phyloP scores from a whole-genome alignment of 1,140 invertebrate species.

The Dendroctonus valens region DNA sequence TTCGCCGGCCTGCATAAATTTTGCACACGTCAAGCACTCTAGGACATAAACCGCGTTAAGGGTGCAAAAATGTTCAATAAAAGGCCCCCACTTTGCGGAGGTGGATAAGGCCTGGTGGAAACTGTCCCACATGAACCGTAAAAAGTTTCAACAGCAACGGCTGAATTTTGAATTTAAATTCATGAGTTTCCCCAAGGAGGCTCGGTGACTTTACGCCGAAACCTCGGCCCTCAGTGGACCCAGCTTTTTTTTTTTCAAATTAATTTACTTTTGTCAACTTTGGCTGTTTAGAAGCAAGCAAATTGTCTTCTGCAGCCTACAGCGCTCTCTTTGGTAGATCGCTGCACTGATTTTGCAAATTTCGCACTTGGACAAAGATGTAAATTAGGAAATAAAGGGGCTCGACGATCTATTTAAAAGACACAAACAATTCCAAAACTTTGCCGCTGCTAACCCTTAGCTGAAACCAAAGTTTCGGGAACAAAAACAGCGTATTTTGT shows the following conservation, averaged over 20 bases:
- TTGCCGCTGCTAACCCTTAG: background rate
- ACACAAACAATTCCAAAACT: background rate
- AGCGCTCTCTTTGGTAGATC: too few relatives aligned
- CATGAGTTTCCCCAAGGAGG: constrained; percentile 1
- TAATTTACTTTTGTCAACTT: too few relatives aligned
- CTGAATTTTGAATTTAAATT: constrained; percentile 16
- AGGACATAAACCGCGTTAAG: constrained; percentile 4
- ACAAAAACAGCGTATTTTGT: too few relatives aligned
- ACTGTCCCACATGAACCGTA: constrained; percentile 8
- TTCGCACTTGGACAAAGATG: background rate
- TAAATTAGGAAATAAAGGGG: constrained; percentile 3
- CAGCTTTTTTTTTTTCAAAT: too few relatives aligned
- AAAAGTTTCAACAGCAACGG: constrained; percentile 12
- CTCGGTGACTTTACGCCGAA: too few relatives aligned
- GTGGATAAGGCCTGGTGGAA: constrained; percentile 6
- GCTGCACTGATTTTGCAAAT: too few relatives aligned
- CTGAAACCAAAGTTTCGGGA: background rate
- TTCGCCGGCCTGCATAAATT: too few relatives aligned
- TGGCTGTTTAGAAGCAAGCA: too few relatives aligned
- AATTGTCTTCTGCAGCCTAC: too few relatives aligned
- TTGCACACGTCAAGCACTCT: background rate
- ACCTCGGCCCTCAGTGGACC: too few relatives aligned
- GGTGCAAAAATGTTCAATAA: constrained; percentile 6
- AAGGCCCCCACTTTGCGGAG: constrained; percentile 1
- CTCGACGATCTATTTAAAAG: background rate